These are phyloP conservation scores for Dasyornis broadbenti DNA, from an alignment of 2,113 vertebrate genomes.

Conservation along the genomic window DNA sequence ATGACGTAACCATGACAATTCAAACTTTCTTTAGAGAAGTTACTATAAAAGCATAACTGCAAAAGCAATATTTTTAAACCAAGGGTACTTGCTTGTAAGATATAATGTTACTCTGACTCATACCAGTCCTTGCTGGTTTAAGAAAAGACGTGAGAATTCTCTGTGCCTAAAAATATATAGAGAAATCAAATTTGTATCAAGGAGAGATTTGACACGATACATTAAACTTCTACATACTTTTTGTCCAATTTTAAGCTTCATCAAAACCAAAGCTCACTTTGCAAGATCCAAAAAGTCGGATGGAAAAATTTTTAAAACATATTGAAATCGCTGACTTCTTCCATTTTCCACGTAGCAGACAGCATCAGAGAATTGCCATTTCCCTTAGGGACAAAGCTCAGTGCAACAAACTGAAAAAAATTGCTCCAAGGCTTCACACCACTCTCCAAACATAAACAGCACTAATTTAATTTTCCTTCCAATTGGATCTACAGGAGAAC, in stretches of 20 bases:
- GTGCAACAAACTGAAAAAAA: not conserved
- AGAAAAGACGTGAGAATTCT: not conserved
- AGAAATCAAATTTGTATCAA: not conserved
- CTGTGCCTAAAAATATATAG: not conserved
- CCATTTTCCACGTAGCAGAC: not conserved
- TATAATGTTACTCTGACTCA: not conserved
- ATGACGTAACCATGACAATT: not conserved
- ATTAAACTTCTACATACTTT: not conserved
- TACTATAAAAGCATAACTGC: not conserved
- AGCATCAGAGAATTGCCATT: not conserved
- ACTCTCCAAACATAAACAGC: not conserved
- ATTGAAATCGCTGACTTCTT: not conserved
- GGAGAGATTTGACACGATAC: not conserved
- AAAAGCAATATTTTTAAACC: not conserved
- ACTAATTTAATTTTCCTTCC: constrained; percentile 6
- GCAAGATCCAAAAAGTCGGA: not conserved
- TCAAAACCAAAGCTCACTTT: not conserved
- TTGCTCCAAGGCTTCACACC: not conserved
- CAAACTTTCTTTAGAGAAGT: not conserved
- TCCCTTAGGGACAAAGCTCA: not conserved
- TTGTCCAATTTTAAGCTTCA: not conserved
- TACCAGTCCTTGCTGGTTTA: not conserved
- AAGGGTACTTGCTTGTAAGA: not conserved
- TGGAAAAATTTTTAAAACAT: not conserved
- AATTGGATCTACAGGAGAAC: not conserved